Evolutionary conservation across 2,797 vertebrate species (phyloP).

Genomic region (Leucoraja ocellata): DNA sequence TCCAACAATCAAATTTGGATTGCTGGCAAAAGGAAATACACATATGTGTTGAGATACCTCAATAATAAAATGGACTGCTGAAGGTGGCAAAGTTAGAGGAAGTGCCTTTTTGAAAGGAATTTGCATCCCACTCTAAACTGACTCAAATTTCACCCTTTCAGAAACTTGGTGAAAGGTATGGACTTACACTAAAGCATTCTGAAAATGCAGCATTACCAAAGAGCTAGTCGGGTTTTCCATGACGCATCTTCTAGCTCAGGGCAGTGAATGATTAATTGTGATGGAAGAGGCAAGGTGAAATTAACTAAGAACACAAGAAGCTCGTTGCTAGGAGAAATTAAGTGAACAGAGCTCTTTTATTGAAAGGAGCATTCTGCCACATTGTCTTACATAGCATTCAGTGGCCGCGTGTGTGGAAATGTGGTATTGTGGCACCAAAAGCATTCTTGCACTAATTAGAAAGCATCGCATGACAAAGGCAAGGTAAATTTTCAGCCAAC

Average conservation of each 20-base stretch:
- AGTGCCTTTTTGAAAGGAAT: background rate
- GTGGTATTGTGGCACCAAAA: background rate
- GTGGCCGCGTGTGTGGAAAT: background rate
- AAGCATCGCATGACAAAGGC: background rate
- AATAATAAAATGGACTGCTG: background rate
- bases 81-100: background rate
- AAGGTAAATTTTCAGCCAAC: background rate
- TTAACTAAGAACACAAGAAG: slow-evolving; percentile 9
- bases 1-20: background rate
- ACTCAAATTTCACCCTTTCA: background rate
- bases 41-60: too few relatives aligned
- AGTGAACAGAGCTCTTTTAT: background rate
- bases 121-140: background rate
- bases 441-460: background rate
- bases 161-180: background rate
- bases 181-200: background rate
- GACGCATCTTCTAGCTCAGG: background rate
- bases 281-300: slow-evolving; percentile 19
- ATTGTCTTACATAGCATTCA: background rate
- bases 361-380: background rate
- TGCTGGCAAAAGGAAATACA: background rate
- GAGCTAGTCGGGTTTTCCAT: background rate
- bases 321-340: background rate
- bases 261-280: slow-evolving; percentile 18
- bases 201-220: background rate